phyloP scores from a whole-genome alignment of 2,113 vertebrate genomes.

The Butorides virescens region DNA sequence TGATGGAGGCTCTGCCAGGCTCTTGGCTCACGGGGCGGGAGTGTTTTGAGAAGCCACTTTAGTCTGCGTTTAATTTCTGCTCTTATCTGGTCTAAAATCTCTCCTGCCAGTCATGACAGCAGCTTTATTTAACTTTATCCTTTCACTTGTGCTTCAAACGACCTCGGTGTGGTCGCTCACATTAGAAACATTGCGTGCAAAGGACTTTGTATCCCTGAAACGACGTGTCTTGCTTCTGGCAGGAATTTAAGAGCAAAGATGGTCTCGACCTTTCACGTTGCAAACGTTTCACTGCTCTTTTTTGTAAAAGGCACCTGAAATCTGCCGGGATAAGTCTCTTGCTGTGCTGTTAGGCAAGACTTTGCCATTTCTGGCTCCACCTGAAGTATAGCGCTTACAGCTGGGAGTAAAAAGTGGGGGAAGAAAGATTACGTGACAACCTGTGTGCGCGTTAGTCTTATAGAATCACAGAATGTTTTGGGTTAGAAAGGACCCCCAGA shows the following conservation, averaged over 20 bases:
- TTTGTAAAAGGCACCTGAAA: not conserved
- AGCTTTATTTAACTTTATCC: not conserved
- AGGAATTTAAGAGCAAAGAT: not conserved
- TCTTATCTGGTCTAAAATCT: not conserved
- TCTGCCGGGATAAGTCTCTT: not conserved
- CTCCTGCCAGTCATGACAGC: not conserved
- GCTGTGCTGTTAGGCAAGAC: not conserved
- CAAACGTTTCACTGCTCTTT: not conserved
- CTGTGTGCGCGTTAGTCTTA: rapidly evolving
- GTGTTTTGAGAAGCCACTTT: not conserved
- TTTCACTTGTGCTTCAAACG: not conserved
- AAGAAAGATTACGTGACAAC: not conserved
- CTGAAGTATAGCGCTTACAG: not conserved
- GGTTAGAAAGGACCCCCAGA: too few species aligned
- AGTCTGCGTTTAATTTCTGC: not conserved
- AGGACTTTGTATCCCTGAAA: not conserved
- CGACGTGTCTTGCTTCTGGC: not conserved
- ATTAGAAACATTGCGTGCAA: not conserved
- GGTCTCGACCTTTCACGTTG: not conserved
- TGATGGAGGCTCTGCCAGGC: not conserved
- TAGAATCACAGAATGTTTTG: too few species aligned
- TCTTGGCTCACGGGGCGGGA: not conserved
- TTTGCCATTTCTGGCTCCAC: not conserved
- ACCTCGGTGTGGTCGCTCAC: rapidly evolving
- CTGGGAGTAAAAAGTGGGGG: not conserved